Evolutionary conservation across 2,888 invertebrate species (phyloP), one percentile per base, ranked within the genome.

Genomic region (Empis livida): DNA sequence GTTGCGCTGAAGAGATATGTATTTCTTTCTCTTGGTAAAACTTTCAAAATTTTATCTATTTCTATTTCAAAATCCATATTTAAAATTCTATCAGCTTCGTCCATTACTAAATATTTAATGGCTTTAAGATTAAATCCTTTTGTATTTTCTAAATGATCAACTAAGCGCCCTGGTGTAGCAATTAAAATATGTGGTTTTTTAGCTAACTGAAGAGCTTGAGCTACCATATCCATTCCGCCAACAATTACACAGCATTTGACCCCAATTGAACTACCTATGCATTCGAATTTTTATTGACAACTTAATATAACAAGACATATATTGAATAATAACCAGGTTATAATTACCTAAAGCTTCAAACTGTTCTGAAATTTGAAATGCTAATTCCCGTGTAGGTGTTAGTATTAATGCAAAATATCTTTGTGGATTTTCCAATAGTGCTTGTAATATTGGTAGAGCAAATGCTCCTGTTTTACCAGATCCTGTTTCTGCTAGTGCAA

Each of bases 61-160:
- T 99, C 99, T 11, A 87, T 84, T 72, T 97, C 97, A 64, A 99
- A 99, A 64, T 99, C 99, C 94, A 96, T 93, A 66, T 97, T 97
- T 4, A 99, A 74, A 56, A 99, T 99, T 54, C 97, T 78, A 70
- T 99, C 99, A 0, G 99, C 99, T 78, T 99, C 99, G 59, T 99
- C 99, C 94, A 99, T 94, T 0, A 97, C 92, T 69, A 95, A 71
- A 67, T 80, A 93, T 67, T 95, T 94, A 1, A 96, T 71, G 2
- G 89, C 80, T 57, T 85, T 82, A 30, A 96, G 71, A 70, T 84
- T 91, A 64, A 99, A 99, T 17, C 99, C 99, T 70, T 96, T 99
- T 0, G 97, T 95, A 62, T 97, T 96, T 67, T 96, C 92, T 44
- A 99, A 73, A 68, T 99, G 99, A 70, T 97, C 96, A 0, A 96